These are phyloP conservation scores for Pluvianellus socialis DNA, from an alignment of 2,113 vertebrate genomes.

Conservation along the genomic window DNA sequence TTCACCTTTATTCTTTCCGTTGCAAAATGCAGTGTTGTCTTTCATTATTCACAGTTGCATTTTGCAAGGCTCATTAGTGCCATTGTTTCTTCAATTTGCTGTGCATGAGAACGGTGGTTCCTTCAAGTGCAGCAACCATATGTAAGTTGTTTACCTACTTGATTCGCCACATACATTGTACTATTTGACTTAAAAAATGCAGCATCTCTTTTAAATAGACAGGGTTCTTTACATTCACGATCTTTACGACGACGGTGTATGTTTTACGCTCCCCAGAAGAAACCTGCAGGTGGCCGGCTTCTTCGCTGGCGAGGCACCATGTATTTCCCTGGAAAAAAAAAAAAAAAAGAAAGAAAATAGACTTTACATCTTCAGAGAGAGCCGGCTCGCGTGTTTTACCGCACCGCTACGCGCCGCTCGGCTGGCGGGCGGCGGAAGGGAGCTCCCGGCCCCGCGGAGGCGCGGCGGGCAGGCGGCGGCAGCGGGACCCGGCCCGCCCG, in stretches of 20 bases:
- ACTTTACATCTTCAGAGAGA: conserved; percentile 6
- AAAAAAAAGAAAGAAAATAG: no score
- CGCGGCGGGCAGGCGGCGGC: no score
- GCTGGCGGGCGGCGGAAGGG: background rate
- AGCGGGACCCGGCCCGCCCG: background rate
- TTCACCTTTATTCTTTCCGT: conserved; percentile 97
- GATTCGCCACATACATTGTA: conserved; percentile 87
- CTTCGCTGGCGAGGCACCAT: conserved; percentile 57
- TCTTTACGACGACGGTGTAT: conserved; percentile 66
- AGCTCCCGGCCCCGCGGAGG: background rate
- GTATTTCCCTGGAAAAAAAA: background rate
- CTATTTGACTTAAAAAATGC: conserved; percentile 84
- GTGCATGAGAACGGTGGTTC: conserved; percentile 81
- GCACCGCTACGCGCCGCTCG: background rate
- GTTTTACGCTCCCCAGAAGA: conserved; percentile 70
- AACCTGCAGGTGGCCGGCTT: conserved; percentile 71
- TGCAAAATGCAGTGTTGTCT: conserved; percentile 93
- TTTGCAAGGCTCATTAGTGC: conserved; percentile 92
- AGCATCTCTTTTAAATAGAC: conserved; percentile 76
- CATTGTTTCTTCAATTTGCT: conserved; percentile 87
- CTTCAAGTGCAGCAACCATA: conserved; percentile 87
- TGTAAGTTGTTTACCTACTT: conserved; percentile 91
- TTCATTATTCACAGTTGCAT: conserved; percentile 92
- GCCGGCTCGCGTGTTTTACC: background rate
- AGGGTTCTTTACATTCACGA: conserved; percentile 73